Conservation (phyloP, 2,113 vertebrate genomes). For the Varanus komodoensis region DNA sequence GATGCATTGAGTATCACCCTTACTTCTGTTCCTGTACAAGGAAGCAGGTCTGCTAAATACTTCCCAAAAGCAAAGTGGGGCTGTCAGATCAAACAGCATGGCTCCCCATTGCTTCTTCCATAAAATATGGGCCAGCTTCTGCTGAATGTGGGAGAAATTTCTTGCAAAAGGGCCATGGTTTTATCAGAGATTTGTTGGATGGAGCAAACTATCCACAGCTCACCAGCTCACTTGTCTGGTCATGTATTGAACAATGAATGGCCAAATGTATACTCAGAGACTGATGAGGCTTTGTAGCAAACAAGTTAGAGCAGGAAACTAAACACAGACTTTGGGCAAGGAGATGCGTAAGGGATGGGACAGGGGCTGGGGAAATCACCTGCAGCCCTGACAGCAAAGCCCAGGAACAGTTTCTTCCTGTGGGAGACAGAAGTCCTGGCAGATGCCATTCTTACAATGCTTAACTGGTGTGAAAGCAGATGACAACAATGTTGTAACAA, state of each 20-base stretch:
- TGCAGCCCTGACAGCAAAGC: neutral
- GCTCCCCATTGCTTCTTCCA: neutral
- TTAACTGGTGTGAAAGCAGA: neutral
- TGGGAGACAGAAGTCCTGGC: no score
- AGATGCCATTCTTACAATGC: neutral
- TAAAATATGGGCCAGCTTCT: neutral
- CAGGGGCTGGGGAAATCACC: neutral
- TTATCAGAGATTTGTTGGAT: constrained; percentile 1
- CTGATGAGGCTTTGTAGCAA: constrained; percentile 13
- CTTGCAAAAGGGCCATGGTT: neutral
- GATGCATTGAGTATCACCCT: no score
- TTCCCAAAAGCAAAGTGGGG: neutral
- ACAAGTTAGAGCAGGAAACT: neutral
- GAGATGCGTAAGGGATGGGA: neutral
- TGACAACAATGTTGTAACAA: neutral
- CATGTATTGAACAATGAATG: constrained; percentile 11
- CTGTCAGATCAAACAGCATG: neutral
- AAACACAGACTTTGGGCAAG: neutral
- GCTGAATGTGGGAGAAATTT: neutral
- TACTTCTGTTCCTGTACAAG: neutral
- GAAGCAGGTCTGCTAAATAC: neutral
- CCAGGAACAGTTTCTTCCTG: neutral
- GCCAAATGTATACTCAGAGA: neutral
- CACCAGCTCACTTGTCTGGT: neutral
- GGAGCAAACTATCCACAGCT: neutral